Base-by-base conservation (phyloP, 2,113 vertebrate species). In the Eudyptes chrysolophus region DNA sequence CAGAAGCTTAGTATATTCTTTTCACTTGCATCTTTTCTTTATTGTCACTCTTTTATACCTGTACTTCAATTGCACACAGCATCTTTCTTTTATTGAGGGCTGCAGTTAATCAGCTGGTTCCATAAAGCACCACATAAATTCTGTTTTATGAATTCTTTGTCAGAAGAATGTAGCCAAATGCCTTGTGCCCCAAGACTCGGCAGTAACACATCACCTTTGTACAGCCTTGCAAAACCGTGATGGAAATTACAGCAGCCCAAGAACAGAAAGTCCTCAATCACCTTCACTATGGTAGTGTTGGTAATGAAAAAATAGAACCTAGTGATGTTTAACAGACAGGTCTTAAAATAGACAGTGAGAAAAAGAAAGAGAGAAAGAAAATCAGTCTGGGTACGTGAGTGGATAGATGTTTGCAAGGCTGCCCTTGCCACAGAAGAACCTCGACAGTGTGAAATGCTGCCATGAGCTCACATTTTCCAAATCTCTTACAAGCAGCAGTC, bases 91-190 rank as follows among this genome's bases (percentile, higher is more conserved):
- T 92, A 80, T 76, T 61, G 89, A 94, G 70, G 60, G 70, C 65
- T 80, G 84, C 71, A 87, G 86, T 96, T 95, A 94, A 97, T 97
- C 96, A 94, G 90, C 49, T 62, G 77, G 29, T 89, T 78, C 89
- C 68, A 89, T 58, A 86, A 95, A 92, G 75, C 25, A 79, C 65
- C 27, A 2, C 78, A 95, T 94, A 74, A 85, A 96, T 97, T 84
- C 48, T 29, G 25, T 11, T 96, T 95, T 90, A 89, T 89, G 94
- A 92, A 93, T 97, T 74, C 85, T 93, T 68, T 40, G 62, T 83
- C 84, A 83, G 49, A 60, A 38, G 80, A 77, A 85, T 16, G 75
- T 48, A 91, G 81, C 86, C 86, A 81, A 87, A 61, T 17, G 55
- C 62, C 69, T 90, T 2, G 7, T 89, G 88, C 48, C 85, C 85